These are phyloP conservation scores for Psittacara wagleri DNA, from an alignment of 2,113 vertebrate genomes.

Conservation along the genomic window DNA sequence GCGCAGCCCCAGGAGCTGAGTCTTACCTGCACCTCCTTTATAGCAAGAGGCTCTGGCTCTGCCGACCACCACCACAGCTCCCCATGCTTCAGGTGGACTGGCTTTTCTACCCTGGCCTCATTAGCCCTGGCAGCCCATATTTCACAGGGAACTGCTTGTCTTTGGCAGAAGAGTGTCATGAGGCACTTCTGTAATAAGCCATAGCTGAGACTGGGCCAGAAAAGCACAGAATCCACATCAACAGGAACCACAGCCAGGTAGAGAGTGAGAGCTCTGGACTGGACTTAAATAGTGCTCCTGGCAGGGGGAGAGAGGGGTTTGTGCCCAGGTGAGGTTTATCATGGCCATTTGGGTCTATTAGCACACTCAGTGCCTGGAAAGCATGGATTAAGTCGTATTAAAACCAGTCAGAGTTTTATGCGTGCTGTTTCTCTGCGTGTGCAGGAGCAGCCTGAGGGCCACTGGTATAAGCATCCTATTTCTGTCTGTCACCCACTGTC, in stretches of 20 bases:
- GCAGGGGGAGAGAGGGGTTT: not conserved
- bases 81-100: not conserved
- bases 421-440: not conserved
- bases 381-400: rapidly evolving
- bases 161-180: not conserved
- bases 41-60: not conserved
- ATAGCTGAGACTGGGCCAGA: not conserved
- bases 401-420: not conserved
- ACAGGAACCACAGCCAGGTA: not conserved
- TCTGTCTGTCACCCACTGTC: not conserved
- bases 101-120: not conserved
- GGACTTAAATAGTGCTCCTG: not conserved
- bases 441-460: not conserved
- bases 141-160: not conserved
- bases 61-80: not conserved
- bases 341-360: not conserved
- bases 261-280: not conserved
- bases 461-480: rapidly evolving
- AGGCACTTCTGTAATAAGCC: not conserved
- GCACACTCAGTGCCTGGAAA: not conserved
- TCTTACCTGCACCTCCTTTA: not conserved
- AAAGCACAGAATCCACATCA: not conserved
- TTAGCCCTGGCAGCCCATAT: not conserved
- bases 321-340: not conserved
- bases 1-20: not conserved